Percentiles rank a stretch among this genome's conserved stretches.
Conservation (phyloP, 2,113 vertebrate species). For the Ctenodactylus gundi region DNA sequence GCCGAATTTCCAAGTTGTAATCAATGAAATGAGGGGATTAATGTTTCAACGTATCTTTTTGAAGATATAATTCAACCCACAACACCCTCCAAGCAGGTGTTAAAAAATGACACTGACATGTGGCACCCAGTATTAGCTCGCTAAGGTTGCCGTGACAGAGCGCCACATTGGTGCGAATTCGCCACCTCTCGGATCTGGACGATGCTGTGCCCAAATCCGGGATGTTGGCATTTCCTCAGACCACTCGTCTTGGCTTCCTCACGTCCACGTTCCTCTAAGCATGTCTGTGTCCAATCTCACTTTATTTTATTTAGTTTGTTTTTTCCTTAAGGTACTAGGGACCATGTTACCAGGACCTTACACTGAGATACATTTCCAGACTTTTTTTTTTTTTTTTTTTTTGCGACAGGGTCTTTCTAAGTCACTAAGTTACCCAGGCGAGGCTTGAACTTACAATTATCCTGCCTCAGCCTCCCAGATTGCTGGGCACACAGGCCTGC, state of each 20-base stretch:
- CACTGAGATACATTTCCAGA: too few relatives aligned
- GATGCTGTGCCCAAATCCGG: neutral
- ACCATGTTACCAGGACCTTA: too few relatives aligned
- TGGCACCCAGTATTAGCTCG: neutral
- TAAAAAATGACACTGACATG: neutral
- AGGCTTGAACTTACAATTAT: too few relatives aligned
- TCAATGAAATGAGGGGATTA: too few relatives aligned
- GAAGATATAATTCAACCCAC: neutral
- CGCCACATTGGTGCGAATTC: neutral
- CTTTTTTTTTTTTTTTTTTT: too few relatives aligned
- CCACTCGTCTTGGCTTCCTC: neutral
- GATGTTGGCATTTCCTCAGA: neutral
- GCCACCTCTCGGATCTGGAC: neutral
- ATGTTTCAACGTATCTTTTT: neutral
- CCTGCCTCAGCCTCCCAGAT: too few relatives aligned
- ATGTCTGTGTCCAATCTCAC: neutral
- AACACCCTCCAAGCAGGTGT: neutral
- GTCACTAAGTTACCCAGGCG: too few relatives aligned
- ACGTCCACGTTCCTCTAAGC: neutral
- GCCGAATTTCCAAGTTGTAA: neutral
- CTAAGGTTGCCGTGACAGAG: neutral
- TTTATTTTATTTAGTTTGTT: too few relatives aligned
- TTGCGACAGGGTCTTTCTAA: too few relatives aligned
- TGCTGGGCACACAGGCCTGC: too few relatives aligned
- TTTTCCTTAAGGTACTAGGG: too few relatives aligned